Conservation (phyloP, 2,888 invertebrate genomes). For the Malthinus flaveolus region DNA sequence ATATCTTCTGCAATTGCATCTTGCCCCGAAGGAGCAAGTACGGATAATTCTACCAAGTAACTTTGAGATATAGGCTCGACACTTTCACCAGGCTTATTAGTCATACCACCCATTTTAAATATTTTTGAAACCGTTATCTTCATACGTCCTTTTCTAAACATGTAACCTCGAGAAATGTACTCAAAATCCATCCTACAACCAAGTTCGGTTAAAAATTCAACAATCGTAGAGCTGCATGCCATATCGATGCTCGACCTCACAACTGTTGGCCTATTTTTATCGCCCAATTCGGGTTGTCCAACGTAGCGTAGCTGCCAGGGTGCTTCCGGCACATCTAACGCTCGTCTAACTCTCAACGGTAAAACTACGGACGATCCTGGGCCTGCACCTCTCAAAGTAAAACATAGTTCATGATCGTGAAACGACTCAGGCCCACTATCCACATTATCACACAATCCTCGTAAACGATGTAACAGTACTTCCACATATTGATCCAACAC, state of each 20-base stretch:
- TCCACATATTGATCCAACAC: conserved; percentile 90
- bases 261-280: conserved; percentile 86
- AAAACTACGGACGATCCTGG: conserved; percentile 58
- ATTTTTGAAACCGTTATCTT: conserved; percentile 96
- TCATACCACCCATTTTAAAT: conserved; percentile 73
- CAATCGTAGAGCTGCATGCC: conserved; percentile 85
- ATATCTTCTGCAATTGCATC: conserved; percentile 96
- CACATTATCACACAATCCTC: conserved; percentile 92
- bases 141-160: conserved; percentile 96
- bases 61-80: conserved; percentile 88
- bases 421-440: conserved; percentile 90
- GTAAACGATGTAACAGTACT: conserved; percentile 82
- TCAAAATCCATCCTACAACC: conserved; percentile 93
- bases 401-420: conserved; percentile 91
- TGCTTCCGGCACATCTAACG: conserved; percentile 79
- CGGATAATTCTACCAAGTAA: conserved; percentile 90
- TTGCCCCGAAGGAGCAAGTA: conserved; percentile 87
- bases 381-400: conserved; percentile 72
- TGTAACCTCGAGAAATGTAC: conserved; percentile 88
- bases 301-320: conserved; percentile 91
- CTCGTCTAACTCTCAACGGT: conserved; percentile 79
- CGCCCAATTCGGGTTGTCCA: conserved; percentile 88
- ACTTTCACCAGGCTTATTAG: conserved; percentile 69
- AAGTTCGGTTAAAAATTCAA: conserved; percentile 89
- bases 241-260: conserved; percentile 92